Base-by-base conservation (phyloP, 2,113 vertebrate species). In the Pimephales promelas region DNA sequence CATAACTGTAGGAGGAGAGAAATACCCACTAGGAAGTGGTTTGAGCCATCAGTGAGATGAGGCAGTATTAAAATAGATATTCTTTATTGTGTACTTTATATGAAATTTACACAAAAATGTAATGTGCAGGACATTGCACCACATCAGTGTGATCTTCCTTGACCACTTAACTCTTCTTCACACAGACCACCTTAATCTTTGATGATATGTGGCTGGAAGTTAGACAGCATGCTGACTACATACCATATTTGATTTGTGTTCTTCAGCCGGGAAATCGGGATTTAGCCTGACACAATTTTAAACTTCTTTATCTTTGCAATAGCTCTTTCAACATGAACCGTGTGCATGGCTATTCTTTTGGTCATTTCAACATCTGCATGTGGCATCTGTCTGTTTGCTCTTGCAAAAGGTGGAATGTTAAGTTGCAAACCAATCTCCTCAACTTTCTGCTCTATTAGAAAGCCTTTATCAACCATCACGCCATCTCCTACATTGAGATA, bases 401-500 rank as follows among this genome's bases (percentile, higher is more conserved):
- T 54, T 54, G 18, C 52, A 54, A 54, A 54, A 54, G 52, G 52
- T 54, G 52, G 18, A 54, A 54, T 54, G 52, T 54, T 54, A 54
- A 59, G 56, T 59, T 10, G 56, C n/a, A 59, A 59, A 59, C 56
- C 56, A 59, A 59, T 59, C 52, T 54, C 56, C n/a, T 59, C 56
- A 59, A 59, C 56, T 59, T 59, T n/a, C 56, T 59, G 24, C 56
- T 59, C 56, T 24, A 59, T 57, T 24, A 57, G 64, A 56, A 84
- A 79, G 49, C 83, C 47, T 70, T 79, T 72, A 52, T 84, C 64
- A 43, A 43, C 49, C 83, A 74, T 74, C 3, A 85, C 24, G 28
- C 66, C 78, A 64, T 85, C 84, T 11, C 78, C 84, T 81, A 14
- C 28, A 20, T 72, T 49, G 22, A 85, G 59, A 59, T 36, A 54